These are phyloP conservation scores for Callyntrura guangdongensis DNA, from an alignment of 2,888 invertebrate genomes.

Conservation along the genomic window DNA sequence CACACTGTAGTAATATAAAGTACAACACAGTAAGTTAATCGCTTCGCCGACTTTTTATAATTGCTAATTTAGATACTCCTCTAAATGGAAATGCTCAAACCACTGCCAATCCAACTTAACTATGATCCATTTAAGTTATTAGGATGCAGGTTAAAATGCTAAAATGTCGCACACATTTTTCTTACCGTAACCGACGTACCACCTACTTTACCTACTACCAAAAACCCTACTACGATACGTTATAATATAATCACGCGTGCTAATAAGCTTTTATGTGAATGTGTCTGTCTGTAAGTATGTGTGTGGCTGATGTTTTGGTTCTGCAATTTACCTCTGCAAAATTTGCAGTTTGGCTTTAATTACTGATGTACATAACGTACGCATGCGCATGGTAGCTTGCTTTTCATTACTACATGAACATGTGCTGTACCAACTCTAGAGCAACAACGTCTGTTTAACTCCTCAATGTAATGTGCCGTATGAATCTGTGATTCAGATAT, in stretches of 20 bases:
- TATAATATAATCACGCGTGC: neutral
- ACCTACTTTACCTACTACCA: neutral
- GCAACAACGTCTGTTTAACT: slow-evolving; percentile 24
- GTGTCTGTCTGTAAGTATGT: too few species aligned
- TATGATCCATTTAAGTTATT: slow-evolving; percentile 18
- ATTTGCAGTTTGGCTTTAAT: slow-evolving; percentile 17
- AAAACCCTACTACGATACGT: neutral
- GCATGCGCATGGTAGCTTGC: neutral
- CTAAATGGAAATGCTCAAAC: slow-evolving; percentile 18
- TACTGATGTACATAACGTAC: neutral
- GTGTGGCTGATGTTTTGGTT: slow-evolving; percentile 12
- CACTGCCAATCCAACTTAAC: neutral
- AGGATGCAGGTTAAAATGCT: neutral
- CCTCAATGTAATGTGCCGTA: neutral
- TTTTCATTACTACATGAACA: neutral
- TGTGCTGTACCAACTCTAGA: neutral
- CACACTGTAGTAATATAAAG: neutral
- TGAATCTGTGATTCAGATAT: neutral
- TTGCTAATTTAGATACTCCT: slow-evolving; percentile 25
- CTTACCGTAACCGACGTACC: neutral
- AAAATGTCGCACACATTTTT: neutral
- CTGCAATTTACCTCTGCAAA: neutral
- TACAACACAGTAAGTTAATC: neutral
- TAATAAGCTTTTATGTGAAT: neutral
- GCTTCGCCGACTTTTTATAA: neutral